Conservation (phyloP, 2,888 invertebrate species). For the Nasonia oneida region DNA sequence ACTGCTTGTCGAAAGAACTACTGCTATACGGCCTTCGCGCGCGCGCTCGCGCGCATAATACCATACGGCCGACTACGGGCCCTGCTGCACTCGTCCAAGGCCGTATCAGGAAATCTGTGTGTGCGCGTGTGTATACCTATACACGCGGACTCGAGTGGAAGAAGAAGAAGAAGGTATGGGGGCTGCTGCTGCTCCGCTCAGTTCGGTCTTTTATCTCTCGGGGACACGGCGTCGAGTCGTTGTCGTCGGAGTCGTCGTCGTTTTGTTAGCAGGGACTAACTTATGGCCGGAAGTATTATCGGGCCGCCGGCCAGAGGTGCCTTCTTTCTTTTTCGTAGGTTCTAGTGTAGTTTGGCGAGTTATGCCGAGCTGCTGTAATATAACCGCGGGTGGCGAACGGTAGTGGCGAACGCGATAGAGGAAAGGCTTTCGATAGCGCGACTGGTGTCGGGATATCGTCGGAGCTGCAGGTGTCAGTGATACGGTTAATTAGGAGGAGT, state of each 20-base stretch:
- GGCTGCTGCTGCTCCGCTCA: neutral
- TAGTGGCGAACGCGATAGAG: neutral
- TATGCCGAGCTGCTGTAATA: neutral
- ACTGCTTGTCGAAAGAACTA: conserved; percentile 2
- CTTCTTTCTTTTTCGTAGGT: neutral
- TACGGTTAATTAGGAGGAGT: neutral
- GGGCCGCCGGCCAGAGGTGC: neutral
- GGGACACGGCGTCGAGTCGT: conserved; percentile 1
- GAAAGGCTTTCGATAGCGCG: neutral
- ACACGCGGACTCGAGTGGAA: neutral
- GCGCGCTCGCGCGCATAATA: neutral
- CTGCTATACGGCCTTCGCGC: neutral
- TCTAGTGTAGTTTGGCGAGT: neutral
- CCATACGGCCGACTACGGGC: neutral
- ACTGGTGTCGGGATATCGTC: neutral
- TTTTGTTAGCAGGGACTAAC: conserved; percentile 17
- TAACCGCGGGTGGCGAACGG: neutral
- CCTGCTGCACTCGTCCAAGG: conserved; percentile 9
- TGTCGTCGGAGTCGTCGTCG: conserved; percentile 17
- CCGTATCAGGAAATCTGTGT: conserved; percentile 27
- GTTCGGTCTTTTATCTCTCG: conserved; percentile 7
- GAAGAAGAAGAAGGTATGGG: conserved; percentile 6
- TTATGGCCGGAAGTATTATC: conserved; percentile 53
- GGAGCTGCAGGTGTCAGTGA: neutral
- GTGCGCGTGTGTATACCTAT: neutral